Conservation (phyloP, 2,888 invertebrate species). For the Rhyacophila evoluta region DNA sequence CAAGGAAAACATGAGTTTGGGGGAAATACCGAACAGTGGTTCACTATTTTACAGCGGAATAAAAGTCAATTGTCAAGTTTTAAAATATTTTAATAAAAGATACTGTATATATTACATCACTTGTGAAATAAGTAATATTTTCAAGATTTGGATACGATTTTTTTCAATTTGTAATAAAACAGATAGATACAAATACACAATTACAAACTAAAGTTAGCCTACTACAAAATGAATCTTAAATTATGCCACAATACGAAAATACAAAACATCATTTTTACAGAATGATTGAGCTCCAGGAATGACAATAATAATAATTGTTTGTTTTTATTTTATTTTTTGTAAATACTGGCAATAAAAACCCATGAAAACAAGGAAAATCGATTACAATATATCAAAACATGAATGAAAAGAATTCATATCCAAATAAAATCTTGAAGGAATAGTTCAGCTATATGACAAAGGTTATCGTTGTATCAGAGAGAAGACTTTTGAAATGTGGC, state of each 20-base stretch:
- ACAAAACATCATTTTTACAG: slow-evolving; percentile 53
- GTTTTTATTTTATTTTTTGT: not conserved
- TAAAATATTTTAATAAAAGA: slow-evolving; percentile 55
- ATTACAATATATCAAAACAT: not conserved
- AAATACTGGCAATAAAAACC: not conserved
- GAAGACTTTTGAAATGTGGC: not conserved
- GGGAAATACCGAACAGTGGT: no score
- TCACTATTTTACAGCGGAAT: no score
- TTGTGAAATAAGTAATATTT: slow-evolving; percentile 52
- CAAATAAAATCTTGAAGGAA: slow-evolving; percentile 25
- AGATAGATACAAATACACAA: slow-evolving; percentile 54
- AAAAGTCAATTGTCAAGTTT: slow-evolving; percentile 34
- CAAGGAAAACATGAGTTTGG: no score
- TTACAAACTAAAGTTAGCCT: slow-evolving; percentile 53
- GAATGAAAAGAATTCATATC: not conserved
- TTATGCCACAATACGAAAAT: slow-evolving; percentile 55
- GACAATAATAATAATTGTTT: slow-evolving; percentile 43
- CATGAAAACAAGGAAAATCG: not conserved
- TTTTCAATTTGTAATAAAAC: slow-evolving; percentile 46
- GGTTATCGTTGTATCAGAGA: slow-evolving; percentile 10
- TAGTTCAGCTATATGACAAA: not conserved
- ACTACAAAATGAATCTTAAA: slow-evolving; percentile 56
- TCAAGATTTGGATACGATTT: slow-evolving; percentile 46
- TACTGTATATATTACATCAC: slow-evolving; percentile 55
- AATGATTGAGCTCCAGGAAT: slow-evolving; percentile 49